Percentiles rank a stretch among this genome's conserved stretches.
Evolutionary conservation across 2,888 invertebrate species (phyloP).

Genomic region (Drosophila ezoana): DNA sequence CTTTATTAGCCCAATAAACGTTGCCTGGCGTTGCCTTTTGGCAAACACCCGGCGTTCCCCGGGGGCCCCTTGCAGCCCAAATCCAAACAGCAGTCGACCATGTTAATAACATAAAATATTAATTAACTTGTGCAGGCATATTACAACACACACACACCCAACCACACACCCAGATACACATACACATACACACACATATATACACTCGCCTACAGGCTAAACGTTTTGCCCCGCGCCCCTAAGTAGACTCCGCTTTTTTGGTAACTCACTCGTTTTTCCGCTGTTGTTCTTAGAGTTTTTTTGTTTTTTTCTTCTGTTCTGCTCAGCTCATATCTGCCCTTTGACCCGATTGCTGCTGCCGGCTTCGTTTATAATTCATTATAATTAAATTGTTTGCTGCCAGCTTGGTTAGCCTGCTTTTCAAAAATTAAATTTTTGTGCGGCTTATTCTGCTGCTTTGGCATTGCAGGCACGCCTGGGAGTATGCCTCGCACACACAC

Average conservation of each 20-base stretch:
- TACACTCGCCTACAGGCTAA: slow-evolving; percentile 4
- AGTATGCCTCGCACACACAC: slow-evolving; percentile 24
- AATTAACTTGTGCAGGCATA: slow-evolving; percentile 65
- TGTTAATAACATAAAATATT: slow-evolving; percentile 77
- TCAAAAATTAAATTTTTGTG: slow-evolving; percentile 66
- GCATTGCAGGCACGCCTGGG: slow-evolving; percentile 44
- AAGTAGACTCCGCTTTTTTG: slow-evolving; percentile 43
- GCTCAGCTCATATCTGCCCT: slow-evolving; percentile 28
- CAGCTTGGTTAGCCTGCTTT: slow-evolving; percentile 43
- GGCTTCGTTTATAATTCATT: slow-evolving; percentile 74
- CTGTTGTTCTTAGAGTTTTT: slow-evolving; percentile 24
- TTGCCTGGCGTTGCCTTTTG: slow-evolving; percentile 23
- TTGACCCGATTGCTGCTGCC: slow-evolving; percentile 50
- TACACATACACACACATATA: background rate
- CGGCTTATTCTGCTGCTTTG: slow-evolving; percentile 41
- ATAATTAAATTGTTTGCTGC: slow-evolving; percentile 74
- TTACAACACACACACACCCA: slow-evolving; percentile 24
- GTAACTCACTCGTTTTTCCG: slow-evolving; percentile 42
- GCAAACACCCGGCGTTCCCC: slow-evolving; percentile 16
- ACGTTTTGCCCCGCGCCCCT: slow-evolving; percentile 38
- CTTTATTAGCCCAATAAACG: slow-evolving; percentile 70
- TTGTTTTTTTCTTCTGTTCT: slow-evolving; percentile 18
- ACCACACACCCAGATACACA: slow-evolving; percentile 1
- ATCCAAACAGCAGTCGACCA: slow-evolving; percentile 56
- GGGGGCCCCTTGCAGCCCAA: slow-evolving; percentile 25